These are phyloP conservation scores for Coccyzus lansbergi DNA, from an alignment of 2,797 vertebrate species.

Conservation along the genomic window DNA sequence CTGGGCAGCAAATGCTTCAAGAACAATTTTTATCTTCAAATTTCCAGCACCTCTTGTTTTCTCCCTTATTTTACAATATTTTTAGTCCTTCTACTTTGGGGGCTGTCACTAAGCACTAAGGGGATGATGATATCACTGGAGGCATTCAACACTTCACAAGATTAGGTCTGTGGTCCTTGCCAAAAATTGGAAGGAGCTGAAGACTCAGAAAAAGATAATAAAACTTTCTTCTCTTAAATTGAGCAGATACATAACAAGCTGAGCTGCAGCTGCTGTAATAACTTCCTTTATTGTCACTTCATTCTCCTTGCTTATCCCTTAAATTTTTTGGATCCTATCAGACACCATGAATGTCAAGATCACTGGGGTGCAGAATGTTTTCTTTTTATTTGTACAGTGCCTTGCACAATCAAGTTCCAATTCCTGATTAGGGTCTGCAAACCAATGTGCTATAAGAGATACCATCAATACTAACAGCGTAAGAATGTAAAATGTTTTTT, in stretches of 20 bases:
- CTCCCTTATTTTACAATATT: conserved; percentile 38
- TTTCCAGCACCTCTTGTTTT: conserved; percentile 21
- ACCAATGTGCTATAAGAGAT: not conserved
- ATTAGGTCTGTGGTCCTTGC: conserved; percentile 56
- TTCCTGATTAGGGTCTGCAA: not conserved
- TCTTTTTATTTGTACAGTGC: not conserved
- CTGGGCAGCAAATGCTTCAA: not conserved
- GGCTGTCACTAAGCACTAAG: conserved; percentile 59
- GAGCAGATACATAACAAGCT: not conserved
- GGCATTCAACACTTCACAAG: conserved; percentile 61
- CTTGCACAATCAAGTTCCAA: not conserved
- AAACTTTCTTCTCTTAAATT: conserved; percentile 10
- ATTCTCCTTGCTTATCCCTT: not conserved
- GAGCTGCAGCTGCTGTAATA: not conserved
- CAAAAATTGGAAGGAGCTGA: conserved; percentile 35
- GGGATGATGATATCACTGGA: conserved; percentile 58
- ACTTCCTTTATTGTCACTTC: not conserved
- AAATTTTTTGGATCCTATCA: not conserved
- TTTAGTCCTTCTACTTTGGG: conserved; percentile 58
- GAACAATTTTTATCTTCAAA: conserved; percentile 13
- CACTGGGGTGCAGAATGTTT: not conserved
- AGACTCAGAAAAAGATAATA: conserved; percentile 24
- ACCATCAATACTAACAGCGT: not conserved
- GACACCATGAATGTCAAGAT: not conserved
- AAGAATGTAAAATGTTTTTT: not conserved